Conservation (phyloP, 2,888 invertebrate species). For the Arge pagana region DNA sequence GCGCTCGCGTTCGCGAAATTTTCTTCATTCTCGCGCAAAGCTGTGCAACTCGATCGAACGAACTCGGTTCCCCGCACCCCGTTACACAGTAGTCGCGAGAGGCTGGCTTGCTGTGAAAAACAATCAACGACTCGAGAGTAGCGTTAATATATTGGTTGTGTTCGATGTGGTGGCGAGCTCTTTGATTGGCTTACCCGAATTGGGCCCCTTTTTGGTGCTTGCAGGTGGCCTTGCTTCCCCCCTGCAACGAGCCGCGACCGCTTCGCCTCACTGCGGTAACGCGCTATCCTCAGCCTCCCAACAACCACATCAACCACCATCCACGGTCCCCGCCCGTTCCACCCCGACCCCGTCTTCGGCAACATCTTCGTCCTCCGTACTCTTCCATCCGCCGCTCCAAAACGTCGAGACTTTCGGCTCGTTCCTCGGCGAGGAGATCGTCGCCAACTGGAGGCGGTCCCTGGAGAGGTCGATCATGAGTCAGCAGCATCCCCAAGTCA, state of each 20-base stretch:
- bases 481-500: conserved; percentile 49
- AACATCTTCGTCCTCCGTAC: conserved; percentile 56
- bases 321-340: conserved; percentile 51
- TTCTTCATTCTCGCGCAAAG: too few species aligned
- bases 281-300: conserved; percentile 45
- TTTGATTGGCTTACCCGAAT: conserved; percentile 17
- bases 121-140: too few species aligned
- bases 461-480: conserved; percentile 62
- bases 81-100: too few species aligned
- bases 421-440: conserved; percentile 81
- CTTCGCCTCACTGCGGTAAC: conserved; percentile 54
- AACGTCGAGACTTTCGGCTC: conserved; percentile 75
- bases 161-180: conserved; percentile 15
- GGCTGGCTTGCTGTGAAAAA: too few species aligned
- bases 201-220: conserved; percentile 53
- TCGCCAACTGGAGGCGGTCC: conserved; percentile 76
- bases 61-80: too few species aligned
- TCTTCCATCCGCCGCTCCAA: conserved; percentile 65
- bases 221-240: conserved; percentile 59
- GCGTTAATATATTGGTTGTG: conserved; percentile 6
- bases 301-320: conserved; percentile 46
- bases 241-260: conserved; percentile 58
- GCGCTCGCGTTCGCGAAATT: too few species aligned
- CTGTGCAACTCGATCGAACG: too few species aligned
- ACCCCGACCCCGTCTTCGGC: conserved; percentile 55